phyloP scores from a whole-genome alignment of 1,140 invertebrate genomes.

The Physella acuta region DNA sequence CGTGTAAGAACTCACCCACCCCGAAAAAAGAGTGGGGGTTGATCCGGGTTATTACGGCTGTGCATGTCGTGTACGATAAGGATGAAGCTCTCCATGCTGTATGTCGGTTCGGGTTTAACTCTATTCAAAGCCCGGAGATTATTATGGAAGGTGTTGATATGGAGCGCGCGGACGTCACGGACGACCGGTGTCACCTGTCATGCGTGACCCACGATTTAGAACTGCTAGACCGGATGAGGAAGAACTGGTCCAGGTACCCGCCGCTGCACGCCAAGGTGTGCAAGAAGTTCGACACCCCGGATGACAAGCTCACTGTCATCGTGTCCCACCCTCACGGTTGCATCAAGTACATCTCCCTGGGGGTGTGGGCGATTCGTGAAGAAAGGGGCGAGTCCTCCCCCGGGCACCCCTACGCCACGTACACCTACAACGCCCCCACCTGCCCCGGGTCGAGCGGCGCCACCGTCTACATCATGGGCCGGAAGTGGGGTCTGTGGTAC shows the following conservation, averaged over 20 bases:
- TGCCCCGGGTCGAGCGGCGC: not conserved
- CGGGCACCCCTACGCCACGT: not conserved
- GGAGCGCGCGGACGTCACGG: not conserved
- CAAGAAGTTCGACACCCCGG: not conserved
- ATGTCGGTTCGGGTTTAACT: not conserved
- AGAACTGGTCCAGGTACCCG: not conserved
- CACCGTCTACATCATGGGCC: not conserved
- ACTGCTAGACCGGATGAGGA: not conserved
- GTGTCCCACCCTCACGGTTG: not conserved
- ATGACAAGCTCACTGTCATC: not conserved
- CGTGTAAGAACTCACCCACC: not conserved
- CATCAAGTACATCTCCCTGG: not conserved
- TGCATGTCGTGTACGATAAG: not conserved
- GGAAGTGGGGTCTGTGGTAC: not conserved
- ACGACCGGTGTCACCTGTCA: not conserved
- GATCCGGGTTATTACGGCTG: not conserved
- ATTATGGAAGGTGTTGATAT: not conserved
- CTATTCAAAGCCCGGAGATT: not conserved
- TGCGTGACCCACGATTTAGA: not conserved
- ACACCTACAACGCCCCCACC: not conserved
- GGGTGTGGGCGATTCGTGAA: not conserved
- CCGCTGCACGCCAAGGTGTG: not conserved
- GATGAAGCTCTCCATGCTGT: not conserved
- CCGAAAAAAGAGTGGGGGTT: not conserved
- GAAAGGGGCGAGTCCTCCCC: not conserved